Percentiles rank a stretch among this genome's conserved stretches.
Conservation (phyloP, 2,113 vertebrate species). For the Malaclemys terrapin region DNA sequence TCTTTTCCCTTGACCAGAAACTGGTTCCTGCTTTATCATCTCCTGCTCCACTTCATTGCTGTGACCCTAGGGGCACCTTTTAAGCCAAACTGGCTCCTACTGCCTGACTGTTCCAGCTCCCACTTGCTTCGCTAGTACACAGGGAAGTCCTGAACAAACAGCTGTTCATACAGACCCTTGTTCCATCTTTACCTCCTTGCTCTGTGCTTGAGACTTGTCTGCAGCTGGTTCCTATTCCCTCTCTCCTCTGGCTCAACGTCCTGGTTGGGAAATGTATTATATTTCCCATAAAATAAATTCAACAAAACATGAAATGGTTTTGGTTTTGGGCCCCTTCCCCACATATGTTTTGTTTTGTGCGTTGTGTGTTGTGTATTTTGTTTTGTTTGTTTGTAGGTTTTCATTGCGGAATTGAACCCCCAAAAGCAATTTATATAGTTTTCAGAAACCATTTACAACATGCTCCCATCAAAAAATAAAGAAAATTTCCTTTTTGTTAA, state of each 20-base stretch:
- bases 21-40: neutral
- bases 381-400: neutral
- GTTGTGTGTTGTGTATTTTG: too few relatives aligned
- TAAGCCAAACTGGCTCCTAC: neutral
- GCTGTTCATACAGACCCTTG: neutral
- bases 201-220: neutral
- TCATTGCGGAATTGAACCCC: neutral
- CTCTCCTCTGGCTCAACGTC: neutral
- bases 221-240: neutral
- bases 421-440: neutral
- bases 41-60: neutral
- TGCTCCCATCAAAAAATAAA: neutral
- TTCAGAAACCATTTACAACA: neutral
- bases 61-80: neutral
- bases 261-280: neutral
- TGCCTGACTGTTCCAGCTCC: neutral
- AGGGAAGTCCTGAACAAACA: neutral
- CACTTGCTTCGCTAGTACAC: neutral
- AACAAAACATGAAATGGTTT: neutral
- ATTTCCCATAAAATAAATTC: neutral
- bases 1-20: neutral
- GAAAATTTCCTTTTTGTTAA: neutral
- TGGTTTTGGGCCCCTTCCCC: neutral
- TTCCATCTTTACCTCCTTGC: neutral
- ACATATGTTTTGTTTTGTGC: neutral